Percentiles rank a stretch among this genome's conserved stretches.
Conservation (phyloP, 2,797 vertebrate genomes). For the Lophotriccus pileatus region DNA sequence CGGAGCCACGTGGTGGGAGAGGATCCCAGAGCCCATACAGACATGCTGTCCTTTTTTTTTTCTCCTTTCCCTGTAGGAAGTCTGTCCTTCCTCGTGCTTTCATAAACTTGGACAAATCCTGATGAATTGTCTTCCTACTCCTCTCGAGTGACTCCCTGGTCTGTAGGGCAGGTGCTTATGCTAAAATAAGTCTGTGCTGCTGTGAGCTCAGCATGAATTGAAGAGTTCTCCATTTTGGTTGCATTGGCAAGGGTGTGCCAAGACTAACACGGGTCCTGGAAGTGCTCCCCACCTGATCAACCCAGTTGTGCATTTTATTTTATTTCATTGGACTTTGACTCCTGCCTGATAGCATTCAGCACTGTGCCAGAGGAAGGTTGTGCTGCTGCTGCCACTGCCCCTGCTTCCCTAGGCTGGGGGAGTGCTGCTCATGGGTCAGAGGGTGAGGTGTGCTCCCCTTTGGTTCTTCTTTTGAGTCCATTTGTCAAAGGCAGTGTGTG, state of each 20-base stretch:
- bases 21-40: neutral
- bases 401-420: neutral
- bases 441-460: neutral
- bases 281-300: neutral
- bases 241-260: neutral
- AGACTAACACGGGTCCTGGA: neutral
- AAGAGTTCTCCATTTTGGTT: neutral
- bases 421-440: neutral
- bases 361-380: neutral
- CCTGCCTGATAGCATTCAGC: neutral
- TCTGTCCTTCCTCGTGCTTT: conserved; percentile 20
- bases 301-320: neutral
- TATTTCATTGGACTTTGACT: neutral
- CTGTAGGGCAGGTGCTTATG: neutral
- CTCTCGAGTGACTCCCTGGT: neutral
- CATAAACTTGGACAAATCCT: conserved; percentile 35
- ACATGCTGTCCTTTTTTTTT: neutral
- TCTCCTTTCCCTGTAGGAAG: neutral
- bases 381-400: neutral
- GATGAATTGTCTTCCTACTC: neutral
- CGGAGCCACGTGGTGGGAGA: neutral
- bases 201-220: neutral
- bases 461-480: neutral
- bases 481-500: neutral
- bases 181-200: neutral